Conservation (phyloP, 1,140 invertebrate genomes). For the Uloborus diversus region DNA sequence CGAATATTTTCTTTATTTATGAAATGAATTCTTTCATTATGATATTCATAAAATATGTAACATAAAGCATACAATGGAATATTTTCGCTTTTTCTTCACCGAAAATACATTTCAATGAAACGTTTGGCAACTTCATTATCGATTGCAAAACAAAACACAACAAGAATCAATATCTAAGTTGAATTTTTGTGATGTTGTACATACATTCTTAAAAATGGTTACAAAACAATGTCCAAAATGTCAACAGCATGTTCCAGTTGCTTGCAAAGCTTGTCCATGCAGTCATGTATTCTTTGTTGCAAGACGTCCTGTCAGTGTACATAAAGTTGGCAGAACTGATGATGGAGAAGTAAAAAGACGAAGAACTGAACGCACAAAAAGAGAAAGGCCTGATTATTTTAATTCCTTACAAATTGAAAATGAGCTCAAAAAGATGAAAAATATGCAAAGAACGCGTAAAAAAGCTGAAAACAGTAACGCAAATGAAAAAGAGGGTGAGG, state of each 20-base stretch:
- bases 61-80: too few relatives aligned
- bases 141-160: too few relatives aligned
- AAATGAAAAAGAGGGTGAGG: conserved; percentile 50
- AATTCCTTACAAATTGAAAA: conserved; percentile 81
- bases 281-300: conserved; percentile 80
- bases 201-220: conserved; percentile 37
- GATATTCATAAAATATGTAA: too few relatives aligned
- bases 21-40: too few relatives aligned
- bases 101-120: too few relatives aligned
- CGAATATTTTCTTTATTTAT: too few relatives aligned
- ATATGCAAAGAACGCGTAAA: conserved; percentile 14
- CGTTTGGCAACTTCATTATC: too few relatives aligned
- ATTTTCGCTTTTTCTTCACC: too few relatives aligned
- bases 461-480: conserved; percentile 24
- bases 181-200: too few relatives aligned
- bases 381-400: conserved; percentile 84
- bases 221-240: conserved; percentile 53
- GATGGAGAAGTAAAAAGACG: conserved; percentile 67
- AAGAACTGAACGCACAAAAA: conserved; percentile 77
- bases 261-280: conserved; percentile 81
- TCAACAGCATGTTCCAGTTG: conserved; percentile 75
- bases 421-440: conserved; percentile 71
- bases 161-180: too few relatives aligned
- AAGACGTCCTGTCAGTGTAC: conserved; percentile 67
- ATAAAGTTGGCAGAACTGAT: conserved; percentile 58